phyloP scores from a whole-genome alignment of 2,888 invertebrate species.

The Drosophila limbata region DNA sequence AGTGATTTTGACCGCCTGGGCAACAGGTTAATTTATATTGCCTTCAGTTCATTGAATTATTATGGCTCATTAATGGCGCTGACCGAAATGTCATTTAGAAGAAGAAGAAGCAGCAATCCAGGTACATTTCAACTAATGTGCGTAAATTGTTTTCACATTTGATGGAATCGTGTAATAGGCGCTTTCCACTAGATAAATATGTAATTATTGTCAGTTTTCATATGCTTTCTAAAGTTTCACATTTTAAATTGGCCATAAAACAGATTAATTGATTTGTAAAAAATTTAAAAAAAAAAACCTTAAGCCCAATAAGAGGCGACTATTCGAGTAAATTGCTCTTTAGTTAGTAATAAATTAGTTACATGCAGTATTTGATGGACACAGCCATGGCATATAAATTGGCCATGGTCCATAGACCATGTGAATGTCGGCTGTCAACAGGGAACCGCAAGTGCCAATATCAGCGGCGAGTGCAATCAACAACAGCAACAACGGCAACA shows the following conservation, averaged over 20 bases:
- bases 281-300: too few species aligned
- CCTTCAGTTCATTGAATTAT: constrained; percentile 73
- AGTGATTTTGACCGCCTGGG: constrained; percentile 29
- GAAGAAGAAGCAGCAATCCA: constrained; percentile 1
- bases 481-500: constrained; percentile 30
- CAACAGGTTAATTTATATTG: constrained; percentile 75
- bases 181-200: not conserved
- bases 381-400: constrained; percentile 1
- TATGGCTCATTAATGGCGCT: constrained; percentile 68
- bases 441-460: constrained; percentile 58
- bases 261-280: too few species aligned
- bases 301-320: not conserved
- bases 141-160: constrained; percentile 33
- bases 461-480: constrained; percentile 34
- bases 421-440: constrained; percentile 32
- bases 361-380: constrained; percentile 36
- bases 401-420: not conserved
- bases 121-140: constrained; percentile 21
- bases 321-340: constrained; percentile 43
- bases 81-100: constrained; percentile 54
- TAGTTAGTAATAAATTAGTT: constrained; percentile 56
- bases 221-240: too few species aligned
- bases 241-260: too few species aligned
- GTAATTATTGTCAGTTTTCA: too few species aligned
- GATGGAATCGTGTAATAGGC: constrained; percentile 41